Base-by-base conservation (phyloP, 2,113 vertebrate species). In the Girardinichthys multiradiatus region DNA sequence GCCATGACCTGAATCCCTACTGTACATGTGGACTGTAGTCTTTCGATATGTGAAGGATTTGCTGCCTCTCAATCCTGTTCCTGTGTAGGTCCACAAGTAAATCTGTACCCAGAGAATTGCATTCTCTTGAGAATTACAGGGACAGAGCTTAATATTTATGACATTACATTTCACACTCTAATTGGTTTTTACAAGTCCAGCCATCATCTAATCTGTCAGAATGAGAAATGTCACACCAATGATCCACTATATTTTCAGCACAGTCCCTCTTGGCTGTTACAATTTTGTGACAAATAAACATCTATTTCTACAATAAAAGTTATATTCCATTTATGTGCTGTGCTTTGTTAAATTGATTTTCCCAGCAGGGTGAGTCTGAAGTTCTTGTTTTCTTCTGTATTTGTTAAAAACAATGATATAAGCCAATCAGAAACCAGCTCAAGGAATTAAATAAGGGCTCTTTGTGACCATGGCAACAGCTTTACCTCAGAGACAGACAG, bases 381-480 rank as follows among this genome's bases (percentile, higher is more conserved):
- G 71, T 31, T 63, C 63, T 68, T 28, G 54, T 72, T 79, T 67
- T 14, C 17, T 21, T 27, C 30, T 29, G 19, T 75, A 35, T 74
- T 61, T 61, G 35, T 67, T 67, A 39, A 69, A 70, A 74, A 70
- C 58, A 80, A 63, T 77, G 48, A 45, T 21, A 65, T 70, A 26
- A 88, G 57, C 89, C 87, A 89, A 90, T 91, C 81, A 90, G 72
- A 82, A 76, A 80, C 26, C 30, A 26, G 70, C 80, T 86, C 15
- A 60, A 81, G 70, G 86, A 92, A 89, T 92, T 93, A 89, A 87
- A 88, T 79, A 80, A 68, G 70, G 84, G 84, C 85, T 87, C 48
- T 14, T 48, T 72, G 91, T 93, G 88, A 54, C 90, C 80, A 93
- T 93, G 86, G 87, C 74, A 94, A 94, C 91, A 79, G 88, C 85